phyloP scores from a whole-genome alignment of 2,113 vertebrate genomes.

The Heterotilapia buettikoferi region DNA sequence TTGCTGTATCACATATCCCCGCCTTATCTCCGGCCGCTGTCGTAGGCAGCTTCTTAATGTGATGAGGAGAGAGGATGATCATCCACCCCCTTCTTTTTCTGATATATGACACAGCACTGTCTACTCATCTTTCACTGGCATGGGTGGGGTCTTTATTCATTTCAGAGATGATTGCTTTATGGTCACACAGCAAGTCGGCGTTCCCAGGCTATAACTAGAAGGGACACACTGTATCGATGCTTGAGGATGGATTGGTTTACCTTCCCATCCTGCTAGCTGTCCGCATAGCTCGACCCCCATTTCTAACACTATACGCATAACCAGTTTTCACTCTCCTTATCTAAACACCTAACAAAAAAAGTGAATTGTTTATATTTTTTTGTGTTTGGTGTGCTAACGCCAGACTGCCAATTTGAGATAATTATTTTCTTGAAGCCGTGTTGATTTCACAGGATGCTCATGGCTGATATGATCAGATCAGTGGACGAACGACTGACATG shows the following conservation, averaged over 20 bases:
- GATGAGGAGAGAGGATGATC: background rate
- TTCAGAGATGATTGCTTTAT: slow-evolving; percentile 58
- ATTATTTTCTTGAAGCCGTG: background rate
- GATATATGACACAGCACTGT: slow-evolving; percentile 26
- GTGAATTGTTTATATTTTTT: background rate
- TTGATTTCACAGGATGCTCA: background rate
- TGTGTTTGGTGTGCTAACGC: background rate
- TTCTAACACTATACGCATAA: background rate
- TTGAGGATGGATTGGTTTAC: slow-evolving; percentile 32
- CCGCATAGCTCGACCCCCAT: background rate
- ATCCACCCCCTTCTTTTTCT: background rate
- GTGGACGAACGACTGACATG: background rate
- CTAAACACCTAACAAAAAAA: background rate
- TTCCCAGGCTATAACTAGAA: slow-evolving; percentile 57
- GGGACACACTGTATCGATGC: slow-evolving; percentile 27
- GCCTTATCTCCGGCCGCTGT: background rate
- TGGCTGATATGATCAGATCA: background rate
- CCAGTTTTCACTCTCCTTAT: background rate
- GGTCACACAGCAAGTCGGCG: background rate
- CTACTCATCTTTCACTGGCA: slow-evolving; percentile 52
- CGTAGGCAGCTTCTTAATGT: background rate
- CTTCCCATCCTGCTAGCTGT: background rate
- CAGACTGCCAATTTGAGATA: background rate
- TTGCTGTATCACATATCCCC: background rate
- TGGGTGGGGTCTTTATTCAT: slow-evolving; percentile 59